phyloP scores from a whole-genome alignment of 2,113 vertebrate genomes.

The Alces alces region DNA sequence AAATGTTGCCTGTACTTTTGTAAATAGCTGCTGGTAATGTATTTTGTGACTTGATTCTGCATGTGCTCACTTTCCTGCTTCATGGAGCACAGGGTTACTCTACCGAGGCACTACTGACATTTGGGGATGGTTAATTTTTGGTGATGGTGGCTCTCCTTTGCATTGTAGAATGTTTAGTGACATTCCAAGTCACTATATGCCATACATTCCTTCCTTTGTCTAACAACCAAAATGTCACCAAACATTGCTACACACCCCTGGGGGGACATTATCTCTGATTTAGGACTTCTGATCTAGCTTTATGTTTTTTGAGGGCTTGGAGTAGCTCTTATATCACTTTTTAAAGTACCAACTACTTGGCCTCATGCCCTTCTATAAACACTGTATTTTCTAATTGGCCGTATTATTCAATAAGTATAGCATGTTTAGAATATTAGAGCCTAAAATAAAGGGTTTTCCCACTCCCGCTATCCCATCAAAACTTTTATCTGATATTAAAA shows the following conservation, averaged over 20 bases:
- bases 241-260: not conserved
- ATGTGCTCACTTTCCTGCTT: not conserved
- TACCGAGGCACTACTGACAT: not conserved
- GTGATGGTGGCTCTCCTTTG: not conserved
- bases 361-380: not conserved
- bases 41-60: not conserved
- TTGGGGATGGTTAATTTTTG: not conserved
- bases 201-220: fast-evolving
- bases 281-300: not conserved
- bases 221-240: not conserved
- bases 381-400: not conserved
- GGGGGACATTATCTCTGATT: not conserved
- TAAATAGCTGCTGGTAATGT: not conserved
- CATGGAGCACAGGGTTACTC: not conserved
- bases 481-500: not conserved
- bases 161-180: not conserved
- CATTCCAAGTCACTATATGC: not conserved
- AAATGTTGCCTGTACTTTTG: not conserved
- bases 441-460: not conserved
- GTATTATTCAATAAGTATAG: not conserved
- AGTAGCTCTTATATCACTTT: not conserved
- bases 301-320: not conserved
- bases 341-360: not conserved
- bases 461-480: not conserved
- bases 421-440: not conserved